These are phyloP conservation scores for Eremobia ochroleuca DNA, from an alignment of 2,888 invertebrate genomes.

Conservation along the genomic window DNA sequence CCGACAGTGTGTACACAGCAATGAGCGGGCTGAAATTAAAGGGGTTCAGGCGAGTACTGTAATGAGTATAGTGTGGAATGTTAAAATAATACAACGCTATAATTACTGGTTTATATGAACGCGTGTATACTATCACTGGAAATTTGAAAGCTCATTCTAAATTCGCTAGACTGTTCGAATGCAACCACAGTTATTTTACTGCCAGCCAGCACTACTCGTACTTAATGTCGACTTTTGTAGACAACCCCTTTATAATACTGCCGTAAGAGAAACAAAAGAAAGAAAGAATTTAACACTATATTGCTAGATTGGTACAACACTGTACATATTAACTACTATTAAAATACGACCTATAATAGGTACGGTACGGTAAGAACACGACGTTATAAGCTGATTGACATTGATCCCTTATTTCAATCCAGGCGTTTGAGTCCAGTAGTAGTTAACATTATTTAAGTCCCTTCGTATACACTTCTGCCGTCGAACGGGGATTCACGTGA, in stretches of 20 bases:
- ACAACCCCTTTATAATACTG: no score
- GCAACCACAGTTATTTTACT: background rate
- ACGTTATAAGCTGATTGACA: background rate
- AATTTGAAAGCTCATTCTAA: background rate
- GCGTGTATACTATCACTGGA: background rate
- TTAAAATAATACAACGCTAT: background rate
- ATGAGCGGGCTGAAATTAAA: constrained; percentile 78
- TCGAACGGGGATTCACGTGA: background rate
- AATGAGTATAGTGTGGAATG: background rate
- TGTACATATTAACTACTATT: background rate
- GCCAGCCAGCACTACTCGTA: background rate
- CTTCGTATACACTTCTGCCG: no score
- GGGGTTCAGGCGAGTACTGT: constrained; percentile 82
- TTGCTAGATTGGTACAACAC: background rate
- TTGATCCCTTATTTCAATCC: background rate
- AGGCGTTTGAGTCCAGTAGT: background rate
- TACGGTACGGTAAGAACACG: background rate
- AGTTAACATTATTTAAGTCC: background rate
- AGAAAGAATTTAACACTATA: background rate
- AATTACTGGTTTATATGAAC: background rate
- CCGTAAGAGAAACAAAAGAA: no score
- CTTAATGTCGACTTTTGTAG: background rate
- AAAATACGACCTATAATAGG: background rate
- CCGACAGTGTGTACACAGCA: constrained; percentile 86
- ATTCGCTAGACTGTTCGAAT: background rate